These are phyloP conservation scores for Aspidoscelis tigris DNA, from an alignment of 2,113 vertebrate genomes.

Conservation along the genomic window DNA sequence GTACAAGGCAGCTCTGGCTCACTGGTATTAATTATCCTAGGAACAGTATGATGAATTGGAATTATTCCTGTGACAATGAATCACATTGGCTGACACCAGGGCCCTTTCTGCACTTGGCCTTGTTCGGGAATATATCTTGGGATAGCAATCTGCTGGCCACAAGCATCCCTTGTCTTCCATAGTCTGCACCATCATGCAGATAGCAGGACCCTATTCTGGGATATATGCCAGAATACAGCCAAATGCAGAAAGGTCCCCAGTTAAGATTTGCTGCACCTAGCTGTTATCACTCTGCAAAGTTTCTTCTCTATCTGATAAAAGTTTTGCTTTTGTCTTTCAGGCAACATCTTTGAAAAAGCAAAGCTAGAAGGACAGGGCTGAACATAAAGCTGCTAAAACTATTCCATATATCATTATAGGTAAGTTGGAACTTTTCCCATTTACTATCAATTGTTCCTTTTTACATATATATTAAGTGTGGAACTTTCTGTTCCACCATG, in stretches of 20 bases:
- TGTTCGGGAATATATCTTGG: too few relatives aligned
- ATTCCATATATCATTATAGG: neutral
- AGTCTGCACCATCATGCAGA: too few relatives aligned
- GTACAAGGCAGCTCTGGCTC: too few relatives aligned
- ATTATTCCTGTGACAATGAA: neutral
- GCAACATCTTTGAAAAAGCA: slow-evolving; percentile 15
- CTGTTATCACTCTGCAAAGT: neutral
- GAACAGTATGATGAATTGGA: neutral
- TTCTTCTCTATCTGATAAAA: neutral
- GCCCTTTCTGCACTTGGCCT: neutral
- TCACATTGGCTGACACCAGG: neutral
- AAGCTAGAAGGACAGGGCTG: neutral
- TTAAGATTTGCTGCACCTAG: neutral
- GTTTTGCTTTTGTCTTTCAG: slow-evolving; percentile 1
- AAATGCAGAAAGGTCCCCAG: too few relatives aligned
- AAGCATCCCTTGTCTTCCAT: too few relatives aligned
- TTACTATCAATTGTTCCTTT: neutral
- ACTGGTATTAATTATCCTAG: neutral
- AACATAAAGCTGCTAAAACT: neutral
- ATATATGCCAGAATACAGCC: too few relatives aligned
- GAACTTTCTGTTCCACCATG: neutral
- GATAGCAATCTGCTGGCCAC: too few relatives aligned
- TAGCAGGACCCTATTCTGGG: too few relatives aligned
- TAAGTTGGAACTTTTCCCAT: neutral
- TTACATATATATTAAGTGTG: too few relatives aligned